phyloP scores from a whole-genome alignment of 2,888 invertebrate species.

The Drosophila mimetica region DNA sequence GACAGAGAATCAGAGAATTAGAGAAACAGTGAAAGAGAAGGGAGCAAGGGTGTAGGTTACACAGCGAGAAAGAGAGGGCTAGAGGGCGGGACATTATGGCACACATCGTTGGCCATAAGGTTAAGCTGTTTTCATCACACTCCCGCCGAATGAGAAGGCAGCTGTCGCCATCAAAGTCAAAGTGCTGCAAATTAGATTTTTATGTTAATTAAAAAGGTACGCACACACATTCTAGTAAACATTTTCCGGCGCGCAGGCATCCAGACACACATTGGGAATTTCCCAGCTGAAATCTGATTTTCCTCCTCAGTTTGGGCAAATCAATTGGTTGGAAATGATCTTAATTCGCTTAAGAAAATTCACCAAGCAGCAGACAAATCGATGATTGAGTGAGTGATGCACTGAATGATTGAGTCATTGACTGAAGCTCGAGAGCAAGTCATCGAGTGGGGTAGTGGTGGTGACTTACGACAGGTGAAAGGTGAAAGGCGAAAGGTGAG shows the following conservation, averaged over 20 bases:
- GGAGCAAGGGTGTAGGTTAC: neutral
- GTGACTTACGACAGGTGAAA: conserved; percentile 24
- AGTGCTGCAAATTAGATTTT: conserved; percentile 77
- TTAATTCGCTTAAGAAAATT: conserved; percentile 50
- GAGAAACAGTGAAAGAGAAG: conserved; percentile 20
- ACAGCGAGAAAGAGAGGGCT: neutral
- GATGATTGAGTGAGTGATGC: conserved; percentile 40
- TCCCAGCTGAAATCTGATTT: conserved; percentile 16
- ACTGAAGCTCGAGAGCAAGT: conserved; percentile 28
- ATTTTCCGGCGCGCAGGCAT: conserved; percentile 16
- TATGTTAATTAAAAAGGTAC: conserved; percentile 79
- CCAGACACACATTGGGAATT: neutral
- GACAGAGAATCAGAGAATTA: conserved; percentile 25
- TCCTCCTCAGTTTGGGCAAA: conserved; percentile 23
- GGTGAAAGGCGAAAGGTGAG: conserved; percentile 36
- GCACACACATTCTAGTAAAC: conserved; percentile 59
- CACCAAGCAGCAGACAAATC: conserved; percentile 31
- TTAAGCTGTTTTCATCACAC: conserved; percentile 73
- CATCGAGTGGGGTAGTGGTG: conserved; percentile 5
- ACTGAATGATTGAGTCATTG: conserved; percentile 22
- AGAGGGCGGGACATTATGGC: conserved; percentile 56
- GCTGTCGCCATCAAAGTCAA: conserved; percentile 53
- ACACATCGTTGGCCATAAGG: conserved; percentile 79
- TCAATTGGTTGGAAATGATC: conserved; percentile 53
- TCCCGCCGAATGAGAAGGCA: conserved; percentile 22